Evolutionary conservation across 2,797 vertebrate genomes (phyloP).

Genomic region (Zalophus californianus): DNA sequence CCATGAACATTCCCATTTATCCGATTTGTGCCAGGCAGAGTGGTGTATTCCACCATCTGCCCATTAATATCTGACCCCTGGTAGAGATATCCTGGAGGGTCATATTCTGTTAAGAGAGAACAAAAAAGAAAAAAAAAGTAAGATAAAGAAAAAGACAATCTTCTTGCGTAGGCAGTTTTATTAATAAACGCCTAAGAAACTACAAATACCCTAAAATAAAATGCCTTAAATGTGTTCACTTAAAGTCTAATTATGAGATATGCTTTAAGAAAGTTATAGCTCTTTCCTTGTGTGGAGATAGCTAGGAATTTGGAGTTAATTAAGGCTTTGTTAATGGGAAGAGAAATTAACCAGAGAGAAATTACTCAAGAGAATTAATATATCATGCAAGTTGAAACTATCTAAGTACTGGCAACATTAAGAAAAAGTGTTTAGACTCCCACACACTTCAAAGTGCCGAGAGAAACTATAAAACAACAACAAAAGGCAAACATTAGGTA

Average conservation of each 20-base stretch:
- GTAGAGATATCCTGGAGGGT: conserved; percentile 95
- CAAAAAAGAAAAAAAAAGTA: neutral
- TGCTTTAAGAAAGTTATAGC: neutral
- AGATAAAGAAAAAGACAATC: conserved; percentile 30
- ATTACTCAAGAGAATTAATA: conserved; percentile 32
- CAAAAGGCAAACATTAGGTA: neutral
- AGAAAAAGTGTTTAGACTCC: conserved; percentile 19
- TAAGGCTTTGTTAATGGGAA: conserved; percentile 22
- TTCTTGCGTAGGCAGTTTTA: conserved; percentile 29
- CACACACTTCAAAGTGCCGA: neutral
- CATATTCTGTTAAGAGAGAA: conserved; percentile 90
- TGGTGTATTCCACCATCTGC: conserved; percentile 93
- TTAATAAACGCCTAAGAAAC: neutral
- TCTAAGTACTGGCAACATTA: neutral
- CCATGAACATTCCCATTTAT: conserved; percentile 91
- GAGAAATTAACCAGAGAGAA: conserved; percentile 46
- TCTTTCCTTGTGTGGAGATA: neutral
- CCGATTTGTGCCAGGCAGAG: conserved; percentile 88
- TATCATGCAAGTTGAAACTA: neutral
- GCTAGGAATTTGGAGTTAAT: conserved; percentile 29
- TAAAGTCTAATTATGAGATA: neutral
- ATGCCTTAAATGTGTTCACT: neutral
- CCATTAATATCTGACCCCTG: conserved; percentile 93
- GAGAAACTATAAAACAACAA: neutral
- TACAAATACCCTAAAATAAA: conserved; percentile 31